Base-by-base conservation (phyloP, 1,140 invertebrate species). In the Bombus terrestris region DNA sequence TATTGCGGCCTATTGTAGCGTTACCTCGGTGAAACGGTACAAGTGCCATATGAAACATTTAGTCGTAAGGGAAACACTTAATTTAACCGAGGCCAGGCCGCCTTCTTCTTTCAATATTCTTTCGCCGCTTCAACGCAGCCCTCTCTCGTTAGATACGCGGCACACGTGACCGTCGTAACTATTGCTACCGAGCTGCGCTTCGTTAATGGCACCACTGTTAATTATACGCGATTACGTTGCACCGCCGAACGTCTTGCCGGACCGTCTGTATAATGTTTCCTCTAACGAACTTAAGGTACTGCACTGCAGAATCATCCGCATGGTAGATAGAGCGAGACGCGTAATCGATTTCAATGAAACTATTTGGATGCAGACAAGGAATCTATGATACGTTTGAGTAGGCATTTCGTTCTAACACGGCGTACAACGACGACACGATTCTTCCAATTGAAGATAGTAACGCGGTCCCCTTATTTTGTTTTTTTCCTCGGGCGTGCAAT, bases 41-140 rank as follows among this genome's bases (percentile, higher is more conserved):
- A 79, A 86, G 62, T 85, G 39, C 59, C 72, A 39, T 83, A 78
- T 89, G 85, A 89, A 89, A 89, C 81, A 89, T 88, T 89, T 88
- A 89, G 64, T 57, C 69, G 69, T 47, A 75, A 73, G 35, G 28
- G 57, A 68, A 81, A 74, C 71, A 4, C 78, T 85, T 85, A 81
- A 81, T 79, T 80, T 79, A 28, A 47, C 62, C 73, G 43, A n/a
- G 41, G 28, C 22, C 39, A 62, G 3, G 8, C 25, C 25, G 35
- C 35, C 9, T n/a, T 6, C 28, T 25, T 53, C 72, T 77, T 83
- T 76, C 73, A 57, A 83, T 82, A 74, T 83, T 53, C 62, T n/a
- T 39, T 10, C 39, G 47, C 9, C 35, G 41, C 22, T 15, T 5
- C 39, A 32, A 12, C 32, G 68, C 37, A 71, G 25, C 10, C 12